A percentile compares a stretch with the other conserved stretches of the same genome.
Conservation (phyloP, 1,140 invertebrate genomes). For the Geopemphigus sp. region DNA sequence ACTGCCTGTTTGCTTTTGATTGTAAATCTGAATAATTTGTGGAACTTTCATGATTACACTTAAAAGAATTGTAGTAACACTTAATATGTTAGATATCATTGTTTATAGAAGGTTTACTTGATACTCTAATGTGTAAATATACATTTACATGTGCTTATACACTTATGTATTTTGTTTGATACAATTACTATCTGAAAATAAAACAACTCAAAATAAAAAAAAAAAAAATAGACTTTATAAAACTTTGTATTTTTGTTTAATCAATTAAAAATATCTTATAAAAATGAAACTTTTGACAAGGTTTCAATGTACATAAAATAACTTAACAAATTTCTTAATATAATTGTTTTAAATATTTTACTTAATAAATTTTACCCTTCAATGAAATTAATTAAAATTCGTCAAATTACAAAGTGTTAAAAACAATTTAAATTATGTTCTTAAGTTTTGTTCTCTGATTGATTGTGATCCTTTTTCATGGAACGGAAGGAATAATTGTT, state of each 20-base stretch:
- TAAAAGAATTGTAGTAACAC: constrained; percentile 65
- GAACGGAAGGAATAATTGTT: constrained; percentile 61
- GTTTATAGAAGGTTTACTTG: constrained; percentile 16
- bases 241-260: neutral
- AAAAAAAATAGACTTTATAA: constrained; percentile 30
- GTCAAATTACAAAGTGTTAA: constrained; percentile 44
- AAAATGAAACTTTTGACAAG: neutral
- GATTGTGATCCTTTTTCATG: constrained; percentile 68
- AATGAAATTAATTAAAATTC: constrained; percentile 46
- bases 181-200: constrained; percentile 45
- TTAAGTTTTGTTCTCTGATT: constrained; percentile 63
- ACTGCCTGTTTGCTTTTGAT: constrained; percentile 62
- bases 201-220: constrained; percentile 31
- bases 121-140: constrained; percentile 45
- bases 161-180: constrained; percentile 11
- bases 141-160: neutral
- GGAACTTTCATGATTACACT: constrained; percentile 70
- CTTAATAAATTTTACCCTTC: constrained; percentile 32
- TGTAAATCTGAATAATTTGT: constrained; percentile 65
- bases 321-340: constrained; percentile 30
- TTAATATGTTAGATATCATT: constrained; percentile 61
- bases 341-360: constrained; percentile 39
- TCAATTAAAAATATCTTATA: neutral
- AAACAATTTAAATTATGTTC: constrained; percentile 29
- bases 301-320: constrained; percentile 9